Evolutionary conservation across 2,113 vertebrate species (phyloP).

Genomic region (Phalacrocorax pelagicus): DNA sequence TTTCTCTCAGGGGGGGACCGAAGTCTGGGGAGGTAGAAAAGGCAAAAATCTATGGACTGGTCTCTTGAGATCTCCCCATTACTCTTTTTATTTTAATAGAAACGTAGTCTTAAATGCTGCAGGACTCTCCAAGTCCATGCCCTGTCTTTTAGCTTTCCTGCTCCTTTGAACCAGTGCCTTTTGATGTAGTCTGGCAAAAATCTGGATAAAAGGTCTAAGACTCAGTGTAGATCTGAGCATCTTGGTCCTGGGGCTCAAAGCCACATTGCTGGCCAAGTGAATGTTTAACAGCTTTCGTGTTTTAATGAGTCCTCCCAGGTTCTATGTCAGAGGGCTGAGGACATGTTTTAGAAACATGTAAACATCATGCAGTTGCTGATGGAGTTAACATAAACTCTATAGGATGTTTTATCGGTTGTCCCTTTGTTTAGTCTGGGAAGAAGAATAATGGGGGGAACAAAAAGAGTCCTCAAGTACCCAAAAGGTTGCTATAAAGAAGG

Average conservation of each 20-base stretch:
- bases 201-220: not conserved
- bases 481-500: not conserved
- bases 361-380: conserved; percentile 27
- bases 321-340: not conserved
- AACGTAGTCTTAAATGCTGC: not conserved
- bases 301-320: not conserved
- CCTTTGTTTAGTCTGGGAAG: conserved; percentile 52
- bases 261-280: not conserved
- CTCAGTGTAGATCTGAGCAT: not conserved
- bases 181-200: not conserved
- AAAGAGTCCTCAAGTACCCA: not conserved
- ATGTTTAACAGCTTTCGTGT: not conserved
- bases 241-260: not conserved
- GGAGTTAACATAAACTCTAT: conserved; percentile 49
- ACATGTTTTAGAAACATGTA: conserved; percentile 29
- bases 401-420: conserved; percentile 43
- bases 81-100: not conserved
- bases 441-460: not conserved
- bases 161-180: not conserved
- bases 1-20: not conserved
- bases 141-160: not conserved
- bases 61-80: not conserved
- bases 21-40: not conserved
- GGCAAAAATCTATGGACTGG: not conserved
- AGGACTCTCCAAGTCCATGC: not conserved